phyloP scores from a whole-genome alignment of 2,113 vertebrate genomes.

The Lynx canadensis region DNA sequence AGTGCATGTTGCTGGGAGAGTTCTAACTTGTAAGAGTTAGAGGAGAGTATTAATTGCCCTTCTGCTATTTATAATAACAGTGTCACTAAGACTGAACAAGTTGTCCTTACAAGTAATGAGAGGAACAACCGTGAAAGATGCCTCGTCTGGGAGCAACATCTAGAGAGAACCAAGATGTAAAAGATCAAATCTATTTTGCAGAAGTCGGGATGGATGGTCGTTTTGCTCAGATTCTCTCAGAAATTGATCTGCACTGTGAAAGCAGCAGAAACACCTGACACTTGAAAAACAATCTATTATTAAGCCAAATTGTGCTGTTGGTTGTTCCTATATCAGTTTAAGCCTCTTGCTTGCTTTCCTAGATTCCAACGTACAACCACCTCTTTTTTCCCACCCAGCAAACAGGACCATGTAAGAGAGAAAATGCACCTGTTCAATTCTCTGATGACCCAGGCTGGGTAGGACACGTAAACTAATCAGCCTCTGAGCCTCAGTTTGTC shows the following conservation, averaged over 20 bases:
- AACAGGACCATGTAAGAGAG: not conserved
- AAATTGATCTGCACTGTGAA: constrained; percentile 36
- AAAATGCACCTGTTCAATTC: not conserved
- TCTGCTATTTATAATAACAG: constrained; percentile 55
- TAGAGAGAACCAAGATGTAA: constrained; percentile 43
- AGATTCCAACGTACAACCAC: not conserved
- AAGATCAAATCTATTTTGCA: constrained; percentile 22
- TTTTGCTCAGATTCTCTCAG: constrained; percentile 10
- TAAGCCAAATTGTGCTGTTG: constrained; percentile 49
- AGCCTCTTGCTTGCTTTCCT: not conserved
- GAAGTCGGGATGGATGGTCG: not conserved
- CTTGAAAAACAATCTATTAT: constrained; percentile 59
- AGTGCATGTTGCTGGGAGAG: constrained; percentile 42
- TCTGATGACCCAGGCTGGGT: not conserved
- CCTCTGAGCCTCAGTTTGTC: not conserved
- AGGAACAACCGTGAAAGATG: not conserved
- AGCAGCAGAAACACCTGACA: constrained; percentile 3
- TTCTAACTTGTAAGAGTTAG: constrained; percentile 24
- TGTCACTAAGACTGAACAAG: not conserved
- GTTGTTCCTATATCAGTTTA: not conserved
- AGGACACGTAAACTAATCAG: not conserved
- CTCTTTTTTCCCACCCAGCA: not conserved
- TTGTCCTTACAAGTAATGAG: constrained; percentile 22
- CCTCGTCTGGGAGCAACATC: not conserved
- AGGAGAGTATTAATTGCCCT: constrained; percentile 60